phyloP scores from a whole-genome alignment of 2,888 invertebrate genomes.

The Coleophora flavipennella region DNA sequence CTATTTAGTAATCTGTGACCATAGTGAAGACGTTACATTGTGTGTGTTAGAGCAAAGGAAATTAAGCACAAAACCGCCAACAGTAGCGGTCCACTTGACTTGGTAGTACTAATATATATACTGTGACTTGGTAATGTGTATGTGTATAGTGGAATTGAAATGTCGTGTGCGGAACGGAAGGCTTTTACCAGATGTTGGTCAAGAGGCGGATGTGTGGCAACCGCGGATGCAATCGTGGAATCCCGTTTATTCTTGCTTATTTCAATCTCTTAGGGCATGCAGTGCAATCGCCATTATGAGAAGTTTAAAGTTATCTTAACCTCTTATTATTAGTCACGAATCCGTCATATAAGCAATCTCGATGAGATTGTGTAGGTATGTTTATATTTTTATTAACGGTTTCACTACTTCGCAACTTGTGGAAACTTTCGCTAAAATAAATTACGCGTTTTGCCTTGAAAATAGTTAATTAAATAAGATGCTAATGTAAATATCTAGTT shows the following conservation, averaged over 20 bases:
- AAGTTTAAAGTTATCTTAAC: conserved; percentile 22
- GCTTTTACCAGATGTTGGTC: conserved; percentile 49
- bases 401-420: neutral
- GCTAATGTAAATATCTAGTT: conserved; percentile 20
- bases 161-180: conserved; percentile 64
- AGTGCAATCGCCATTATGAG: conserved; percentile 20
- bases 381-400: conserved; percentile 6
- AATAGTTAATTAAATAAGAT: conserved; percentile 12
- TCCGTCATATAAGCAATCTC: conserved; percentile 25
- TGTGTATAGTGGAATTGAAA: conserved; percentile 47
- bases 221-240: conserved; percentile 1
- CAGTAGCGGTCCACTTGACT: conserved; percentile 29
- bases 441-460: conserved; percentile 14
- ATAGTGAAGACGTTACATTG: conserved; percentile 21
- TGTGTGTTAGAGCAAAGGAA: conserved; percentile 40
- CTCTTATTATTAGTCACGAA: conserved; percentile 29
- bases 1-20: too few relatives aligned
- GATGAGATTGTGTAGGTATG: conserved; percentile 18
- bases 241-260: neutral
- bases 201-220: conserved; percentile 59
- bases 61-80: conserved; percentile 60
- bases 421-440: conserved; percentile 12
- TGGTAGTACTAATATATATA: too few relatives aligned
- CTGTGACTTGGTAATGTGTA: too few relatives aligned
- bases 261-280: conserved; percentile 11